Base-by-base conservation (phyloP, 2,797 vertebrate genomes). In the Eleutherodactylus coqui region DNA sequence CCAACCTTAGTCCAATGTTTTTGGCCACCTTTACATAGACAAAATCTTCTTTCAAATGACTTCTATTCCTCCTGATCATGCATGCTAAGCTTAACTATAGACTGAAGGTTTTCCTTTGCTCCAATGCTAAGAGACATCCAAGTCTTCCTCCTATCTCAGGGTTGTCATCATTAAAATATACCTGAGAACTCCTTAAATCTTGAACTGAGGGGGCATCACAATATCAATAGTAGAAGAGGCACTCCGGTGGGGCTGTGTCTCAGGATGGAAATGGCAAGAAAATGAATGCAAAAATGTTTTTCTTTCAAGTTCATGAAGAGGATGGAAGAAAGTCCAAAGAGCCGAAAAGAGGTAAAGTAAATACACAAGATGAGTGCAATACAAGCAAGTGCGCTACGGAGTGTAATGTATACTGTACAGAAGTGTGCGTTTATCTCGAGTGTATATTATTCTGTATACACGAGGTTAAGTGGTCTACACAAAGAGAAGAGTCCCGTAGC, bases 291-390 rank as follows among this genome's bases (percentile, higher is more conserved):
- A 70, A 79, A 70, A 41, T 79, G 24, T 83, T 78, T 84, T 47
- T 87, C 67, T 87, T 87, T 87, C 47, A 87, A 83, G 85, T 83
- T 79, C 27, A 24, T 47, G 75, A 87, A 79, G 86, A 83, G 64
- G 53, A 76, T 67, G 16, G 53, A 87, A 38, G 81, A 87, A 73
- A 83, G 41, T 79, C 67, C 81, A 62, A 87, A 84, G 53, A 82
- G 3, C 45, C 45, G 79, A 10, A 87, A 83, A 79, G 86, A 87
- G 86, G 86, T 87, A 87, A 69, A 34, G 73, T 64, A 64, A 24
- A 77, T 70, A 0, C n/a, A 45, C 36, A 13, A 27, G 34, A 27
- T 32, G 55, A n/a, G 72, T 38, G 58, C 14, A 38, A 47, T 64
- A 10, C 36, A 19, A 29, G 41, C 7, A 11, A 21, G 34, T 45